A percentile compares a stretch with the other conserved stretches of the same genome.
These are phyloP conservation scores for Hippocampus abdominalis DNA, from an alignment of 2,113 vertebrate genomes.

Conservation along the genomic window DNA sequence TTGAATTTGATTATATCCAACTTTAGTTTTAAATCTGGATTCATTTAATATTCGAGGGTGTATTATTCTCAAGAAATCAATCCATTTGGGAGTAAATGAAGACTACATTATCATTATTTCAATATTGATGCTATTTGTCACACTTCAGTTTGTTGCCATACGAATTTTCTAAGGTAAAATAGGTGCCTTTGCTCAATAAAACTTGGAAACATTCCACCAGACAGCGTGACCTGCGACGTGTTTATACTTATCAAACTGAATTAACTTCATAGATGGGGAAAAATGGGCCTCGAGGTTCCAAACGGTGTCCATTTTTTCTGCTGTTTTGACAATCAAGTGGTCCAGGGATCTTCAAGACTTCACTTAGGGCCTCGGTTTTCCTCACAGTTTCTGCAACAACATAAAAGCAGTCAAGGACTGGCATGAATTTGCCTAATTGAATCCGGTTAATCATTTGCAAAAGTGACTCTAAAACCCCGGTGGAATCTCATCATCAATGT, in stretches of 20 bases:
- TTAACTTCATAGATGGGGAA: conserved; percentile 32
- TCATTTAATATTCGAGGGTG: too few relatives aligned
- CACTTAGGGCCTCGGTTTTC: conserved; percentile 48
- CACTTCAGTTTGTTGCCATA: too few relatives aligned
- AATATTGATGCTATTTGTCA: too few relatives aligned
- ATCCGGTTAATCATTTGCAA: background rate
- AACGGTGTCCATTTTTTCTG: background rate
- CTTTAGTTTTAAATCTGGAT: too few relatives aligned
- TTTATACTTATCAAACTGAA: conserved; percentile 1
- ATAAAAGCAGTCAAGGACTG: conserved; percentile 5
- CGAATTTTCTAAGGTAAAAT: too few relatives aligned
- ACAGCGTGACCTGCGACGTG: background rate
- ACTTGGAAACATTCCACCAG: background rate
- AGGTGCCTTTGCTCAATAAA: background rate
- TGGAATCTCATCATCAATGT: conserved; percentile 1
- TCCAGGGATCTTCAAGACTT: conserved; percentile 42
- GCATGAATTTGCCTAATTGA: conserved; percentile 1
- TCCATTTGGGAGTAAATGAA: too few relatives aligned
- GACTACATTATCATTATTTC: too few relatives aligned
- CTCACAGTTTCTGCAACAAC: conserved; percentile 50
- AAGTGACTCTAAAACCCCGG: background rate
- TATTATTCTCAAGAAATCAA: too few relatives aligned
- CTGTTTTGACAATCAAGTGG: conserved; percentile 3
- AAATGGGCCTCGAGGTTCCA: conserved; percentile 12
- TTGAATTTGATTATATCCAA: too few relatives aligned